These are phyloP conservation scores for Luehdorfia chinensis DNA, from an alignment of 1,140 invertebrate genomes.

Conservation along the genomic window DNA sequence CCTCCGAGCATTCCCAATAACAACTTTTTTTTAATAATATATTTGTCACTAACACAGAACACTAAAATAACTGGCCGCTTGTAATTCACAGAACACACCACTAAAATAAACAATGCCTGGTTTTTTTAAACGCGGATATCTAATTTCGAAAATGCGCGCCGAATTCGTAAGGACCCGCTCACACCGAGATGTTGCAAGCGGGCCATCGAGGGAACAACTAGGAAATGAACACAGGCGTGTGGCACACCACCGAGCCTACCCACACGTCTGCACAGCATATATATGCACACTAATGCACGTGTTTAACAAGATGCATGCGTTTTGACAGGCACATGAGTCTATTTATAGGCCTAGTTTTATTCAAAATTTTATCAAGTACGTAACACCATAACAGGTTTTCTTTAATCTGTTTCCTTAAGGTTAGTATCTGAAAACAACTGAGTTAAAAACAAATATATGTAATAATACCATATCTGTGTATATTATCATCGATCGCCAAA, in stretches of 20 bases:
- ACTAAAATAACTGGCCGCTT: conserved; percentile 44
- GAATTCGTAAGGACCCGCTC: conserved; percentile 65
- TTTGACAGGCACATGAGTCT: conserved; percentile 59
- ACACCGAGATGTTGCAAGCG: conserved; percentile 70
- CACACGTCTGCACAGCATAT: conserved; percentile 37
- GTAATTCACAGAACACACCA: conserved; percentile 38
- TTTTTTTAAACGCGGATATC: conserved; percentile 19
- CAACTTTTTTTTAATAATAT: conserved; percentile 13
- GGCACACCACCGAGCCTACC: conserved; percentile 44
- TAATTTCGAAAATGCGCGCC: conserved; percentile 54
- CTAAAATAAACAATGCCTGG: conserved; percentile 20
- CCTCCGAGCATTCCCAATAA: conserved; percentile 27
- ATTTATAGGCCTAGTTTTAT: conserved; percentile 39
- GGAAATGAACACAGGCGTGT: conserved; percentile 58
- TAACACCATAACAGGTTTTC: no score
- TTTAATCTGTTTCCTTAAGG: neutral
- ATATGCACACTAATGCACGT: conserved; percentile 40
- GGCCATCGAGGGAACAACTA: conserved; percentile 69
- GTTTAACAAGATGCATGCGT: conserved; percentile 42
- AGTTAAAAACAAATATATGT: no score
- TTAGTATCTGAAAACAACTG: no score
- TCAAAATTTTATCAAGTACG: conserved; percentile 6
- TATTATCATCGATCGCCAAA: no score
- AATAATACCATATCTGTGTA: no score
- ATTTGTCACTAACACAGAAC: conserved; percentile 30